phyloP scores from a whole-genome alignment of 2,888 invertebrate genomes.

The Caprella mutica region DNA sequence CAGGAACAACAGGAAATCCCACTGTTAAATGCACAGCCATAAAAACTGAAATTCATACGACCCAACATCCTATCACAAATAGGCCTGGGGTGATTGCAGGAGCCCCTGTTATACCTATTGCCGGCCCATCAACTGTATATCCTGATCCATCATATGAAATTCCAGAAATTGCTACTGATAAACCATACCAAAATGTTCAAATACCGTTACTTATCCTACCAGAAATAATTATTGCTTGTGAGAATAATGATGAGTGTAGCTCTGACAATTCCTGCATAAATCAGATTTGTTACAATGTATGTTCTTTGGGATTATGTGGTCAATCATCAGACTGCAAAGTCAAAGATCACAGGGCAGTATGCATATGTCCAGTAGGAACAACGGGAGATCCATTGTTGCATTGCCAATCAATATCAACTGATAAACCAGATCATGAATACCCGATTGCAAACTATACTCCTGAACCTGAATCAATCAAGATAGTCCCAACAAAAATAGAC shows the following conservation, averaged over 20 bases:
- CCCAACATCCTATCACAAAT: conserved; percentile 12
- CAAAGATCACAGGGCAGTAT: conserved; percentile 70
- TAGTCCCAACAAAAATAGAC: neutral
- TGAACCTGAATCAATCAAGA: neutral
- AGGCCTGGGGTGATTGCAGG: neutral
- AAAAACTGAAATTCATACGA: conserved; percentile 17
- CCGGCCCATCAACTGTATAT: conserved; percentile 11
- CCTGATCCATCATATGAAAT: conserved; percentile 11
- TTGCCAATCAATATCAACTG: conserved; percentile 44
- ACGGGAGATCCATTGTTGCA: conserved; percentile 76
- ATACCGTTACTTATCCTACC: conserved; percentile 13
- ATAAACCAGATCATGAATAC: neutral
- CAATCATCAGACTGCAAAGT: conserved; percentile 70
- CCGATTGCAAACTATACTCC: neutral
- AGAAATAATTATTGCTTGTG: conserved; percentile 46
- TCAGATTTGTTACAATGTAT: conserved; percentile 21
- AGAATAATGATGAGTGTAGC: conserved; percentile 37
- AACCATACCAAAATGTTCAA: conserved; percentile 10
- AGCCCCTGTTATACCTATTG: conserved; percentile 8
- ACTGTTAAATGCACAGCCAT: conserved; percentile 16
- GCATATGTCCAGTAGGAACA: conserved; percentile 69
- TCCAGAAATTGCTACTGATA: conserved; percentile 5
- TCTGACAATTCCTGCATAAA: conserved; percentile 19
- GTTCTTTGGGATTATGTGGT: conserved; percentile 54
- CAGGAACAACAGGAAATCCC: conserved; percentile 35